phyloP scores from a whole-genome alignment of 2,113 vertebrate species.

The Melanostigma gelatinosum region DNA sequence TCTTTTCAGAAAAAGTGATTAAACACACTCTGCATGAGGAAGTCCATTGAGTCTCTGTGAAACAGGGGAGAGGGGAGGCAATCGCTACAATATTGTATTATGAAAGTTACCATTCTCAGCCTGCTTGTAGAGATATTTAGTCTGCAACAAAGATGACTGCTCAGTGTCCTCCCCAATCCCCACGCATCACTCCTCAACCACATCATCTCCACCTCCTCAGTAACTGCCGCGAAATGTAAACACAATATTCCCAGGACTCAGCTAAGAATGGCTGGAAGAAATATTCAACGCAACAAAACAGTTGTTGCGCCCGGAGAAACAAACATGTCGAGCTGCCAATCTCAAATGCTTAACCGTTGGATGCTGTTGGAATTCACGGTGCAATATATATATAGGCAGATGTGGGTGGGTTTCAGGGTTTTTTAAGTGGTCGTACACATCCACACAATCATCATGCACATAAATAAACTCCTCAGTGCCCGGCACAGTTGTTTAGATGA shows the following conservation, averaged over 20 bases:
- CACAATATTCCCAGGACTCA: constrained; percentile 20
- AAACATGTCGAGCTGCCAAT: constrained; percentile 15
- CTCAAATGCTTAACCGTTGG: neutral
- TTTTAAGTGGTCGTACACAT: constrained; percentile 35
- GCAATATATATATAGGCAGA: constrained; percentile 6
- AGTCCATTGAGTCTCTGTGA: neutral
- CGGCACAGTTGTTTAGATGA: constrained; percentile 74
- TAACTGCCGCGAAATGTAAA: constrained; percentile 24
- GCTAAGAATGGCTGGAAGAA: constrained; percentile 10
- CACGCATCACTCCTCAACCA: constrained; percentile 21
- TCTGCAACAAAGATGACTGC: constrained; percentile 12
- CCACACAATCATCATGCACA: constrained; percentile 37
- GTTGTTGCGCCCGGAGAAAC: constrained; percentile 26
- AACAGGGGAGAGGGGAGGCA: neutral
- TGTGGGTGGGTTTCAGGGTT: constrained; percentile 16
- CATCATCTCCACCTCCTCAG: constrained; percentile 23
- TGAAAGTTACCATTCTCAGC: neutral
- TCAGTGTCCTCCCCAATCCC: neutral
- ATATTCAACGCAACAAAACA: constrained; percentile 26
- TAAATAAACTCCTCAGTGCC: constrained; percentile 50
- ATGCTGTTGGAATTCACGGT: constrained; percentile 17
- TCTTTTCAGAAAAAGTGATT: neutral
- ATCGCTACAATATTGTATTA: neutral
- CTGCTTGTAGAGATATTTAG: constrained; percentile 12
- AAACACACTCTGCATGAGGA: neutral